A percentile compares a stretch with the other conserved stretches of the same genome.
phyloP scores from a whole-genome alignment of 2,113 vertebrate species.

The Saimiri boliviensis region DNA sequence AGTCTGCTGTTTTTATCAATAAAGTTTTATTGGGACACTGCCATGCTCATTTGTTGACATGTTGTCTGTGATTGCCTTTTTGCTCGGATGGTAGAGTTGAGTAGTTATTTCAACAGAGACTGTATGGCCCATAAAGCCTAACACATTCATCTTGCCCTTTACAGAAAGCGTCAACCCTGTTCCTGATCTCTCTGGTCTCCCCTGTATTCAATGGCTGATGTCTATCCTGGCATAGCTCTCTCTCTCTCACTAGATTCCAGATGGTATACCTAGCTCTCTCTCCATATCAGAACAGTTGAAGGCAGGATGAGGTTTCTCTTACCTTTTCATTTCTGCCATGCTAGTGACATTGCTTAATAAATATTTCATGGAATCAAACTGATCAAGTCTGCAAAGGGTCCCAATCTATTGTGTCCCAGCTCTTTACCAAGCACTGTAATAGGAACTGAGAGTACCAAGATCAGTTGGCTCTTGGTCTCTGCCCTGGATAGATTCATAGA shows the following conservation, averaged over 20 bases:
- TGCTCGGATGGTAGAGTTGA: accelerated
- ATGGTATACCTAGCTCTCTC: neutral
- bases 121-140: neutral
- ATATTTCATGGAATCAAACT: neutral
- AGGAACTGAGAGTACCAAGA: neutral
- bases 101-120: neutral
- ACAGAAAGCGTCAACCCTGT: neutral
- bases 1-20: neutral
- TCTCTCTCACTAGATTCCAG: neutral
- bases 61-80: no score
- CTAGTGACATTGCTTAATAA: neutral
- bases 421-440: neutral
- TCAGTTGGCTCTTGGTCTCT: neutral
- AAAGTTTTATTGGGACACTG: neutral
- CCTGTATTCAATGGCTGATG: neutral
- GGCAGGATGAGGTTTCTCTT: neutral
- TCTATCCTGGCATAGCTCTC: neutral
- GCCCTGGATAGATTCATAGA: neutral
- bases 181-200: neutral
- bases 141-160: neutral
- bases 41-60: neutral
- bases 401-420: neutral
- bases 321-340: neutral
- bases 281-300: neutral
- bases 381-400: neutral